Base-by-base conservation (phyloP, 2,113 vertebrate species). In the Coreoperca whiteheadi region DNA sequence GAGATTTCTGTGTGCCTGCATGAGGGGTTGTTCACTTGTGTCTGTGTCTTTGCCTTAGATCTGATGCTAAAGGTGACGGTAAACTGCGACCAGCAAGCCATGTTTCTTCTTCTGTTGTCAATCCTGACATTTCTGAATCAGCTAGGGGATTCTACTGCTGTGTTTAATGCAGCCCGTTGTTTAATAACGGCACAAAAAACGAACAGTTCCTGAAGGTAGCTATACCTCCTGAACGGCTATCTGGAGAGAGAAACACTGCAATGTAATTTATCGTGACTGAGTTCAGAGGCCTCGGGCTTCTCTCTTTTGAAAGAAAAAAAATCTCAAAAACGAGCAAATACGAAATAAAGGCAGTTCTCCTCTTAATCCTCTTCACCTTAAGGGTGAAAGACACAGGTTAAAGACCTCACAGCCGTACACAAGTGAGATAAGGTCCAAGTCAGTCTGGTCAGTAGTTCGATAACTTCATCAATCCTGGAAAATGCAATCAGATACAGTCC, bases 391-490 rank as follows among this genome's bases (percentile, higher is more conserved):
- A 94, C 93, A 93, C 85, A 90, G 89, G 93, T 91, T 92, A 94
- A 94, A 80, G 87, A 94, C 94, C 93, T 93, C 87, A 79, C 79
- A 16, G 83, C 64, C 71, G 57, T 9, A 75, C 56, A 85, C 85
- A 53, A 85, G 87, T 59, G 54, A 80, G 85, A 91, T 83, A 84
- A 85, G 87, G 89, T 91, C 84, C 81, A 79, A 95, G 94, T 94
- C 88, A 88, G 83, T 92, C 84, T 90, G 94, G 94, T 94, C 94
- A 94, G 90, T 93, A 68, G 91, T 94, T 90, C 91, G 89, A 89
- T 94, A 94, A 92, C 92, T 93, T 93, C 94, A 94, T 95, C 94
- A 93, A 93, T 94, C 91, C 88, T 91, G 67, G 86, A 86, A 92
- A 94, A 93, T 91, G 91, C 92, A 95, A 95, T 95, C 94, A 94